Conservation (phyloP, 2,797 vertebrate species). For the Melanotaenia trifasciata region DNA sequence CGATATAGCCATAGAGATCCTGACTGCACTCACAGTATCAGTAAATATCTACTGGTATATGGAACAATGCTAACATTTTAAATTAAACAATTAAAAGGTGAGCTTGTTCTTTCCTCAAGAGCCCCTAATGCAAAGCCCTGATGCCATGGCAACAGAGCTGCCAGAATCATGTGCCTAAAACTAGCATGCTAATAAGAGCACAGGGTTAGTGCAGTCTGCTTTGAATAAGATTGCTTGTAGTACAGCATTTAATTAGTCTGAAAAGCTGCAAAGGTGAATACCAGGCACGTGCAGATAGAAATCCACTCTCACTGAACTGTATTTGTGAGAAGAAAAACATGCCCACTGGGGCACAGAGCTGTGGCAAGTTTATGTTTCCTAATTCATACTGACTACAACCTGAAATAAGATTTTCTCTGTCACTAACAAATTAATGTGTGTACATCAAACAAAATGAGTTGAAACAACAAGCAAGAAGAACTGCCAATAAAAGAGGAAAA, state of each 20-base stretch:
- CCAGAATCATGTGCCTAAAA: constrained; percentile 14
- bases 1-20: background rate
- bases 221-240: background rate
- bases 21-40: background rate
- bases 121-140: constrained; percentile 23
- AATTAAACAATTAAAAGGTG: constrained; percentile 15
- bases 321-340: background rate
- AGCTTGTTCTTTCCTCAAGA: constrained; percentile 8
- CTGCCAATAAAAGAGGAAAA: background rate
- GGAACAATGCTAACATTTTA: constrained; percentile 13
- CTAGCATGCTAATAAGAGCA: constrained; percentile 8
- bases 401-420: background rate
- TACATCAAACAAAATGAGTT: background rate
- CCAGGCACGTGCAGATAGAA: background rate
- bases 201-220: background rate
- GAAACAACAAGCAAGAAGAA: background rate
- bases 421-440: background rate
- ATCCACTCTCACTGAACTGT: background rate
- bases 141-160: constrained; percentile 58
- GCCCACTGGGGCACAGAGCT: background rate
- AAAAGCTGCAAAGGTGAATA: background rate
- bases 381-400: background rate
- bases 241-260: background rate
- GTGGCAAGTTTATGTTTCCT: background rate
- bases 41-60: background rate